Evolutionary conservation across 2,113 vertebrate species (phyloP).

Genomic region (Zootoca vivipara): DNA sequence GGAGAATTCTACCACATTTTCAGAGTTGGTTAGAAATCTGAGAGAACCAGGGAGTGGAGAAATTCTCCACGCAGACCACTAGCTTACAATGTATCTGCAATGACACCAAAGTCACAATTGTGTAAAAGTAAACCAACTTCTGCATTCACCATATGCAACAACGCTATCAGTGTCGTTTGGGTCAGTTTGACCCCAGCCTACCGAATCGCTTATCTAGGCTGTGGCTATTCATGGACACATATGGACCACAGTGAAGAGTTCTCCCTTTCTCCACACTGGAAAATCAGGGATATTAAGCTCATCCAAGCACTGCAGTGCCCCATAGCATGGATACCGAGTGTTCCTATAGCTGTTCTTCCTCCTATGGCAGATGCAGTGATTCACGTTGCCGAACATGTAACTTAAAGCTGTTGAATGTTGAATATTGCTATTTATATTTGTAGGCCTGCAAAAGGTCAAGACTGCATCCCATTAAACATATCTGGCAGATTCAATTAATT

Average conservation of each 20-base stretch:
- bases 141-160: too few relatives aligned
- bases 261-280: slow-evolving; percentile 14
- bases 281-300: slow-evolving; percentile 26
- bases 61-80: background rate
- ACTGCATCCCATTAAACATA: slow-evolving; percentile 25
- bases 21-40: background rate
- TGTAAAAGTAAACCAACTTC: background rate
- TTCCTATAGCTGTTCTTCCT: slow-evolving; percentile 38
- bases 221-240: background rate
- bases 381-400: slow-evolving; percentile 39
- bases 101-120: background rate
- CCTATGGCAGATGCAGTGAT: slow-evolving; percentile 43
- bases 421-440: slow-evolving; percentile 31
- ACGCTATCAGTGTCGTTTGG: background rate
- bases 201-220: too few relatives aligned
- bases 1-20: background rate
- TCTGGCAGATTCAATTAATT: slow-evolving; percentile 49
- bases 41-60: background rate
- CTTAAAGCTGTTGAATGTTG: slow-evolving; percentile 43
- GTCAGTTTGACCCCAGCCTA: background rate
- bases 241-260: background rate
- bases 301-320: slow-evolving; percentile 29
- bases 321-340: slow-evolving; percentile 41
- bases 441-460: slow-evolving; percentile 60
- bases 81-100: background rate